phyloP scores from a whole-genome alignment of 2,888 invertebrate genomes.

The Chrysolina oricalcia region DNA sequence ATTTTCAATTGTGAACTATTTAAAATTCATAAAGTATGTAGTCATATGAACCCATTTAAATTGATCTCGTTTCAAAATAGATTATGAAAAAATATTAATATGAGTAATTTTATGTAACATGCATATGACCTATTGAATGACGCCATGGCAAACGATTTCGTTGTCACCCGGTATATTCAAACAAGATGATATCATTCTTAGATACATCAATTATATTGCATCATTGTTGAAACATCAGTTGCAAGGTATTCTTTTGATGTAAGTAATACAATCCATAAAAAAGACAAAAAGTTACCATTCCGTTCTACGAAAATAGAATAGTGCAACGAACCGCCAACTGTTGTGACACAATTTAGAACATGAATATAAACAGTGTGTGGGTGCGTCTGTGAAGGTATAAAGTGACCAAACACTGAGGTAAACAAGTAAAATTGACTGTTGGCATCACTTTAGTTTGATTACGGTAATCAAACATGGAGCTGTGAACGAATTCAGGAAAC shows the following conservation, averaged over 20 bases:
- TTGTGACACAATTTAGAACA: conserved; percentile 40
- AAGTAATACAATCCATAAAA: not conserved
- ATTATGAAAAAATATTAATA: too few relatives aligned
- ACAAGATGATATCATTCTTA: not conserved
- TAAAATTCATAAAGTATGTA: too few relatives aligned
- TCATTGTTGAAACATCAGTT: not conserved
- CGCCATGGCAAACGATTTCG: too few relatives aligned
- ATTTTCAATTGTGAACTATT: too few relatives aligned
- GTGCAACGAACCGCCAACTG: conserved; percentile 55
- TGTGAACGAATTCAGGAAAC: not conserved
- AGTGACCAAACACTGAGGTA: not conserved
- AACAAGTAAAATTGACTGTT: conserved; percentile 11
- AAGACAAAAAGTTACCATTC: conserved; percentile 16
- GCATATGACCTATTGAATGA: too few relatives aligned
- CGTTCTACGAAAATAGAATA: conserved; percentile 52
- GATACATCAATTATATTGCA: not conserved
- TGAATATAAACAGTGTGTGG: conserved; percentile 33
- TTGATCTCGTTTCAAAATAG: too few relatives aligned
- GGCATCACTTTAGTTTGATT: conserved; percentile 14
- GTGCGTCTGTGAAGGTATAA: conserved; percentile 21
- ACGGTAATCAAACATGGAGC: conserved; percentile 20
- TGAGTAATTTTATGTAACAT: too few relatives aligned
- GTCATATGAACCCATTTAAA: too few relatives aligned
- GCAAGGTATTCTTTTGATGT: not conserved
- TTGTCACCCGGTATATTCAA: too few relatives aligned